Percentiles rank a stretch among this genome's conserved stretches.
These are phyloP conservation scores for Desmophyllum pertusum DNA, from an alignment of 92 coral and sea anemone species.

Conservation along the genomic window DNA sequence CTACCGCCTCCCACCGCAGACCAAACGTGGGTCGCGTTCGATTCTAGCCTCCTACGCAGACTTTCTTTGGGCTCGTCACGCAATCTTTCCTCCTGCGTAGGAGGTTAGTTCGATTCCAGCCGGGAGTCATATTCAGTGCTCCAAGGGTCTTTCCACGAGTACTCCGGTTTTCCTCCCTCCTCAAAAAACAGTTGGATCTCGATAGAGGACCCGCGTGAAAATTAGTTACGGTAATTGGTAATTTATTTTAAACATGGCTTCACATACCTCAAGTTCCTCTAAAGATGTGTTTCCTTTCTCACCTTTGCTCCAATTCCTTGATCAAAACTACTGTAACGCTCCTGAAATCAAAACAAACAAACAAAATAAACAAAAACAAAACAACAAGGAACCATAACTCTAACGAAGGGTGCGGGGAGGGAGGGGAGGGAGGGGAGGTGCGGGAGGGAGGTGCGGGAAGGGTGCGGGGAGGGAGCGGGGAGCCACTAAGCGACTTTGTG, in stretches of 20 bases:
- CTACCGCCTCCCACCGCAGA: no score
- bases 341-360: constrained; percentile 37
- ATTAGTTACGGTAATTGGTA: not conserved
- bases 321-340: constrained; percentile 76
- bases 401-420: no score
- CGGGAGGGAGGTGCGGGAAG: no score
- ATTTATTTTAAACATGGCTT: not conserved
- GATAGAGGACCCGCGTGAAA: not conserved
- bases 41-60: no score
- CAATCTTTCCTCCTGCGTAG: not conserved
- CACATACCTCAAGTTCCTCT: constrained; percentile 82
- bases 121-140: no score
- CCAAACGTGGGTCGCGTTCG: no score
- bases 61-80: no score
- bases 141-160: no score
- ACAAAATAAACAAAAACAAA: not conserved
- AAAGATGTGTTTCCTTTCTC: constrained; percentile 81
- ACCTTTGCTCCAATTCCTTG: constrained; percentile 84
- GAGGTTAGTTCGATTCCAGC: not conserved
- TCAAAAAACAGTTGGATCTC: not conserved
- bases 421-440: no score
- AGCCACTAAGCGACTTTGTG: no score
- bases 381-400: not conserved
- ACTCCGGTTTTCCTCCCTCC: no score
- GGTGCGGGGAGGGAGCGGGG: no score